Percentiles rank a stretch among this genome's conserved stretches.
Evolutionary conservation across 2,113 vertebrate genomes (phyloP).

Genomic region (Mesitornis unicolor): DNA sequence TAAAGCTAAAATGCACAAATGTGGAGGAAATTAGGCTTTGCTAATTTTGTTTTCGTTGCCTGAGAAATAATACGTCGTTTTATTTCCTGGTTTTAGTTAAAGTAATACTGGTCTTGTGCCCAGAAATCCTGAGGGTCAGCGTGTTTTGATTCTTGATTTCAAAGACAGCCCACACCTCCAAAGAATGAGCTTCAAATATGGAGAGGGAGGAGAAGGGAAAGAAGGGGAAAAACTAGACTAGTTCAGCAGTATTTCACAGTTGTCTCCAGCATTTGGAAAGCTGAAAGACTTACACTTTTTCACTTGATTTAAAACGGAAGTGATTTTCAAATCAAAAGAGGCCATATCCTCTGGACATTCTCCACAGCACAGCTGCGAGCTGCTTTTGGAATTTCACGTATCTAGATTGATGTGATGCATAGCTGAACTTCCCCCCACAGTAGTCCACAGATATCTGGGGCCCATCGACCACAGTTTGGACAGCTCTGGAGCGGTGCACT

Average conservation of each 20-base stretch:
- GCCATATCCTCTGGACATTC: not conserved
- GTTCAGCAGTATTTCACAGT: not conserved
- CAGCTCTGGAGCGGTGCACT: not conserved
- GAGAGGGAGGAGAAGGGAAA: not conserved
- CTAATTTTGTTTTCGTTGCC: not conserved
- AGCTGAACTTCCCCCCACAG: not conserved
- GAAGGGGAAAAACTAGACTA: not conserved
- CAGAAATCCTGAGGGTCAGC: not conserved
- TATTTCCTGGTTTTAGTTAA: not conserved
- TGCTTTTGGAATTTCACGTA: not conserved
- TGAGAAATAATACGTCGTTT: not conserved
- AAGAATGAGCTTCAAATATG: not conserved
- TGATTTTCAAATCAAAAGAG: not conserved
- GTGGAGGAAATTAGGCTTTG: not conserved
- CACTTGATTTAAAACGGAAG: not conserved
- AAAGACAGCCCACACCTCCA: not conserved
- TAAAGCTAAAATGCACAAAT: not conserved
- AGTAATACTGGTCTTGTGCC: not conserved
- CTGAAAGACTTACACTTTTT: not conserved
- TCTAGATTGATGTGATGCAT: not conserved
- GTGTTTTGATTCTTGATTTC: slow-evolving; percentile 3
- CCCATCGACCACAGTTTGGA: not conserved
- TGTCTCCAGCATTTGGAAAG: not conserved
- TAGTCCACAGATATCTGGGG: not conserved
- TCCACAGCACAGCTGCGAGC: not conserved